Evolutionary conservation across 2,797 vertebrate genomes (phyloP).

Genomic region (Galago senegalensis): DNA sequence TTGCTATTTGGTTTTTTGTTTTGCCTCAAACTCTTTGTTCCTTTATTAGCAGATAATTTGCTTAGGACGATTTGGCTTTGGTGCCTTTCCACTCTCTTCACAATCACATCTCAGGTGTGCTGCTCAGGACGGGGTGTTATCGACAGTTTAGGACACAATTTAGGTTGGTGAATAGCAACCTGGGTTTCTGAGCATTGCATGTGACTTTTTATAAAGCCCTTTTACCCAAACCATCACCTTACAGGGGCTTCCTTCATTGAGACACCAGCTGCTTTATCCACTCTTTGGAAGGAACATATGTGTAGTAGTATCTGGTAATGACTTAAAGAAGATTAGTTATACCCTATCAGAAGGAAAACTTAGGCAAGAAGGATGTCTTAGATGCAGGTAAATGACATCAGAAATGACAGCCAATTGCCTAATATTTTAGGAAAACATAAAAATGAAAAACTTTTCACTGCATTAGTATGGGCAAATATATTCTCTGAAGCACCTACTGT

Average conservation of each 20-base stretch:
- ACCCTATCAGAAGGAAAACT: neutral
- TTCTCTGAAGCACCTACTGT: neutral
- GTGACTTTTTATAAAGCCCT: neutral
- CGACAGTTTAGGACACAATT: neutral
- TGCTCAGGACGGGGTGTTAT: neutral
- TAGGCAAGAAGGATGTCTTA: neutral
- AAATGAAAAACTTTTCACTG: neutral
- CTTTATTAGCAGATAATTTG: constrained; percentile 50
- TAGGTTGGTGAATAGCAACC: neutral
- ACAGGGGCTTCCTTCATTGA: neutral
- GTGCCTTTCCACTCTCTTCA: neutral
- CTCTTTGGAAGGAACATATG: constrained; percentile 23
- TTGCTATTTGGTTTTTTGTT: constrained; percentile 27
- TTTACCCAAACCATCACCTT: neutral
- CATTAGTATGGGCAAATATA: neutral
- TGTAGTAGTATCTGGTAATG: neutral
- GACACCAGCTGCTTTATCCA: constrained; percentile 6
- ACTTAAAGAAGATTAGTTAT: constrained; percentile 11
- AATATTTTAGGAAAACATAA: neutral
- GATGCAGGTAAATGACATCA: neutral
- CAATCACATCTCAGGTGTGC: neutral
- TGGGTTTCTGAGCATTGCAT: neutral
- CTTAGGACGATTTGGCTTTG: neutral
- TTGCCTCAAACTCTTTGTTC: constrained; percentile 3
- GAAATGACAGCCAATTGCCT: neutral